Evolutionary conservation across 1,140 invertebrate species (phyloP), one percentile per base, ranked within the genome.

Genomic region (Papilio polytes): DNA sequence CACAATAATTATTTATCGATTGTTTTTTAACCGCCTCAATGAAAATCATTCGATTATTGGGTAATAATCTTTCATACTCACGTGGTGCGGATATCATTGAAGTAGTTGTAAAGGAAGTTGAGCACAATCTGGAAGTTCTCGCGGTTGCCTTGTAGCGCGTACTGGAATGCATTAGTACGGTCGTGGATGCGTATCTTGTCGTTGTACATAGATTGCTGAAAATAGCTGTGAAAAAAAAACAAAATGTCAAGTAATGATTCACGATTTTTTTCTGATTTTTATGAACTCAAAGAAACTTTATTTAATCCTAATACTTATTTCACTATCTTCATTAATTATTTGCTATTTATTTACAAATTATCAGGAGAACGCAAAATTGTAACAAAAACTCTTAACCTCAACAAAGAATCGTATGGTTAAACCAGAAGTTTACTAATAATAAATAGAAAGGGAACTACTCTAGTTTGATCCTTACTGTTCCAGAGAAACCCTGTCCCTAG

Each of bases 401-500:
- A 18, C 6, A 56, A 18, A 56, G 53, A 20, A 15, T 51, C 1
- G 18, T n/a, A n/a, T 18, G 4, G 7, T n/a, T n/a, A n/a, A n/a
- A 56, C 18, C 1, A n/a, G 7, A n/a, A 53, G 3, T 13, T 51
- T 51, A 51, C 0, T 1, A 13, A 2, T 13, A 48, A 48, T 13
- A 53, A 59, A n/a, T n/a, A 2, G 77, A 1, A n/a, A n/a, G n/a
- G n/a, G n/a, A n/a, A n/a, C n/a, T n/a, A n/a, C n/a, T n/a, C n/a
- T n/a, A n/a, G n/a, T n/a, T n/a, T n/a, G n/a, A n/a, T n/a, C n/a
- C n/a, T n/a, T 89, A 96, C 96, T 94, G 89, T 18, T 88, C 82
- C 2, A 96, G 80, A 2, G 92, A 87, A 44, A 87, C 84, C 4
- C 87, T 81, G 53, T 96, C 89, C 53, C 80, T 95, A 6, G 96